Evolutionary conservation across 2,797 vertebrate genomes (phyloP).

Genomic region (Tokudaia muenninki): DNA sequence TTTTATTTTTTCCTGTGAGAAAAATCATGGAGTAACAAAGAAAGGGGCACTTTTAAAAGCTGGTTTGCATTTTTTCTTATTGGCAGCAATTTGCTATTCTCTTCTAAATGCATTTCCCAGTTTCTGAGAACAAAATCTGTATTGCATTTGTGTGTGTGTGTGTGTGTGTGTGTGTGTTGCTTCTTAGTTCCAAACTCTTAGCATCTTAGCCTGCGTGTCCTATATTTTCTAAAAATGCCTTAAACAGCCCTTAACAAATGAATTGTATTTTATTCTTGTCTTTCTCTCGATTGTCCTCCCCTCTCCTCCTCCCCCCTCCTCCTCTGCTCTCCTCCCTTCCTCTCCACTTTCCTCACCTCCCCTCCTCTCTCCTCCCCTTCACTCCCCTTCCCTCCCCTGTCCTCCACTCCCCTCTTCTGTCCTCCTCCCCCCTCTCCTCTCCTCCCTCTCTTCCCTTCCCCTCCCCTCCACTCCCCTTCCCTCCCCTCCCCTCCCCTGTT

Average conservation of each 20-base stretch:
- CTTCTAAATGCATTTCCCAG: slow-evolving; percentile 72
- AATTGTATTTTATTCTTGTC: neutral
- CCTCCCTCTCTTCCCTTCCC: neutral
- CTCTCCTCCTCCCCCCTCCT: too few species aligned
- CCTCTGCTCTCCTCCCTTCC: too few species aligned
- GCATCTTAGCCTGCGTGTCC: slow-evolving; percentile 4
- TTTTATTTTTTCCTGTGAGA: slow-evolving; percentile 43
- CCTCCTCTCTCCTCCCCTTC: too few species aligned
- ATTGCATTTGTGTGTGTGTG: slow-evolving; percentile 39
- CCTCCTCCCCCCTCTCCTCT: neutral
- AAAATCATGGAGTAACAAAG: neutral
- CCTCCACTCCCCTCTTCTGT: too few species aligned
- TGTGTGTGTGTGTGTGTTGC: neutral
- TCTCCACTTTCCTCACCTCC: too few species aligned
- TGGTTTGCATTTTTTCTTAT: slow-evolving; percentile 63
- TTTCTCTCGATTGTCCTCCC: neutral
- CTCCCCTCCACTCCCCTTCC: neutral
- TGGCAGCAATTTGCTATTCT: slow-evolving; percentile 70
- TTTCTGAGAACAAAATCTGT: slow-evolving; percentile 75
- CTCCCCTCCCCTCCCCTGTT: neutral
- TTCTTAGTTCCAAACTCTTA: slow-evolving; percentile 44
- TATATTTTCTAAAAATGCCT: slow-evolving; percentile 21
- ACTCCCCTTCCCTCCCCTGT: too few species aligned
- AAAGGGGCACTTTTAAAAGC: slow-evolving; percentile 36
- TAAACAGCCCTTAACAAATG: slow-evolving; percentile 16